Base-by-base conservation (phyloP, 2,113 vertebrate species). In the Apodemus speciosus region DNA sequence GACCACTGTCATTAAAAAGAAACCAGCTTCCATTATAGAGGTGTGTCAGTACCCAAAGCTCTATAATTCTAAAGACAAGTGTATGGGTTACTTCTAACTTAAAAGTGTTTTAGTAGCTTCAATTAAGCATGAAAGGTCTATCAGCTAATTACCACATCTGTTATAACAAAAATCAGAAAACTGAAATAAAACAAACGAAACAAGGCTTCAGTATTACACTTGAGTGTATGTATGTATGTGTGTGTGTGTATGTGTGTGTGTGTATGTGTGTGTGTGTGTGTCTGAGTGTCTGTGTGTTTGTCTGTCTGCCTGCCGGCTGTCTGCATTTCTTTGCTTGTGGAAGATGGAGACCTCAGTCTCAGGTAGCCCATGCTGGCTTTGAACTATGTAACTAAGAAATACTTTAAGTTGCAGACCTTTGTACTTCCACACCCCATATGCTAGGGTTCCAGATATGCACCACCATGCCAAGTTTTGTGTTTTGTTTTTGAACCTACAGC, bases 101-200 rank as follows among this genome's bases (percentile, higher is more conserved):
- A 64, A 93, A 89, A 46, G 79, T 88, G 56, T 84, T 95, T 91
- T 51, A 85, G 38, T 38, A 86, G 85, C 73, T 90, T 85, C 32
- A 7, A 79, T 93, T 93, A 75, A 84, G 8, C 73, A 64, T 62
- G 84, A 93, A 92, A 66, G 16, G 90, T 49, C 43, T 90, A 84
- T 43, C 56, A 91, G 43, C 23, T 35, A 85, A 92, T 85, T 46
- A 95, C 10, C 53, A 68, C 1, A 75, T 51, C 32, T 80, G 69
- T 8, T 46, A 2, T 64, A 89, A 92, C 3, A 53, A 2, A 64
- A 72, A n/a, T 32, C 30, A 66, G 2, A 25, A 96, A 95, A 95
- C 0, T 51, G 25, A 46, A 25, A 71, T 16, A 85, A 77, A 68
- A 91, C 43, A 85, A 84, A 58, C 23, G 58, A 14, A 96, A 25